Base-by-base conservation (phyloP, 2,113 vertebrate species). In the Entelurus aequoreus region DNA sequence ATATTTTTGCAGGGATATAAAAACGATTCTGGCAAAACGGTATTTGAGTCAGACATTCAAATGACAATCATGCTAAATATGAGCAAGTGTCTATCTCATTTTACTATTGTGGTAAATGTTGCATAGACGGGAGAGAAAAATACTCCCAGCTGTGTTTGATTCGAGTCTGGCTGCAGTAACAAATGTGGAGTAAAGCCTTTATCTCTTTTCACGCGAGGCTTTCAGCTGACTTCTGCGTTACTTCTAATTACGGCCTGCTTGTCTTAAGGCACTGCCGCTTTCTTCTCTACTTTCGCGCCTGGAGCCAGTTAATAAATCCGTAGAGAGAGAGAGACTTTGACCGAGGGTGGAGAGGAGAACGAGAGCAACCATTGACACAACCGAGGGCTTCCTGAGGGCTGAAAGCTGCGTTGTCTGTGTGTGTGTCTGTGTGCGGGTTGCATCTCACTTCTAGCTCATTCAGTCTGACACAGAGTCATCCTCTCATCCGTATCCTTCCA, bases 281-380 rank as follows among this genome's bases (percentile, higher is more conserved):
- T 21, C 28, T 44, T 44, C 44, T 28, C 8, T 5, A 35, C 44
- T 15, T 54, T n/a, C n/a, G 13, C 53, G 64, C 58, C 46, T 46
- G 42, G 38, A 68, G 60, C 51, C 5, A 51, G 59, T 66, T 71
- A 68, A 74, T 69, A 71, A 68, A 78, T 51, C 62, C n/a, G 55
- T 40, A 74, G 55, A 65, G 75, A 76, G 57, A 58, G 46, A 4
- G 2, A 42, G 63, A 37, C 51, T 48, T 7, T 57, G 63, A 70
- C 52, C 2, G 57, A 65, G 64, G 54, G 48, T 3, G 21, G 59
- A 54, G 66, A 11, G 62, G 68, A 63, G 49, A 48, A 80, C 65
- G 74, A 77, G 76, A 78, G 74, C 69, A 61, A 55, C 57, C 78
- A 76, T 79, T 76, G 78, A 81, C 66, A 72, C 70, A 72, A 64